Evolutionary conservation across 1,140 invertebrate genomes (phyloP), one percentile per base, ranked within the genome.

Genomic region (Drosophila pseudoananassae): DNA sequence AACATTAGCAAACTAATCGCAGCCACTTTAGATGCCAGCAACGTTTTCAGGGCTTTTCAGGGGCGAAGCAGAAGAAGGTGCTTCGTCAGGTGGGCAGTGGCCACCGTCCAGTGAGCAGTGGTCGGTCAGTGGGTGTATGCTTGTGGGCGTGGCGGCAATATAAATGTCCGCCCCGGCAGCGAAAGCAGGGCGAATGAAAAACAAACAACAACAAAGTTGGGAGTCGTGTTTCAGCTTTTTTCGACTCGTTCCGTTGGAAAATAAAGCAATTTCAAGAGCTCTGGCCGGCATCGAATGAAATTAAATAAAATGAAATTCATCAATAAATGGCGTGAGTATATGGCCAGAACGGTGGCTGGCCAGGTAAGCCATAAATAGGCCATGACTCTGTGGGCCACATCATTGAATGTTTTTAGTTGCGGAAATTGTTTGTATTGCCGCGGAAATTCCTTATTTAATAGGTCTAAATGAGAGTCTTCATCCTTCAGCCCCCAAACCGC

Each of bases 1-100:
- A 88, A 88, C 83, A 88, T 88, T 88, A 88, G 78, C 83, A 88
- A 88, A 88, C 83, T 88, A 88, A 88, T 88, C 83, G 83, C 79
- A 88, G 75, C 83, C 83, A 88, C 83, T 88, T 88, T 88, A 88
- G 83, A 88, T 88, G 83, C 83, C 59, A 64, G 51, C 61, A 77
- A 78, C 77, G 82, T 85, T 71, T 49, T 55, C 64, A 36, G 45
- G 47, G 23, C 15, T 46, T 20, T 43, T 43, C 40, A 43, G 40
- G 40, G 40, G 3, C 33, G 40, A 43, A 43, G 43, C 3, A 46
- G 12, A 57, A 7, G 43, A 52, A 59, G 46, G 51, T 59, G 46
- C 27, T 14, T 46, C n/a, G 45, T 17, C 31, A 20, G 29, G 17
- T 25, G 61, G 53, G 29, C 25, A 43, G 40, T 36, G 33, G 12